Evolutionary conservation across 2,797 vertebrate genomes (phyloP).

Genomic region (Macropodus opercularis): DNA sequence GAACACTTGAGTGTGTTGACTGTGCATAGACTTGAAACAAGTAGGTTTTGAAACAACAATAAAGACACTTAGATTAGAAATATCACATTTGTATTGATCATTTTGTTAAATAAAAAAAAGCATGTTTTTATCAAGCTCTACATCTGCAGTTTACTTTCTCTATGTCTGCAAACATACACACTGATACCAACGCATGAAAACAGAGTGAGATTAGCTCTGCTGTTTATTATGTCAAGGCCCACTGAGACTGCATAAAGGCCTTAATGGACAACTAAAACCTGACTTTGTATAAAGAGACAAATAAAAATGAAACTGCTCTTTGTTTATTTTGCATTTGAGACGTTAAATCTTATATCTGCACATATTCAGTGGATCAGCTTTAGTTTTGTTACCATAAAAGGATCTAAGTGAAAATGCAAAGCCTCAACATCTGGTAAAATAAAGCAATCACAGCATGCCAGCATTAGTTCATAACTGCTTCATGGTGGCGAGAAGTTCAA

Average conservation of each 20-base stretch:
- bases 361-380: neutral
- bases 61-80: too few species aligned
- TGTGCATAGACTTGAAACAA: too few species aligned
- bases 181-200: neutral
- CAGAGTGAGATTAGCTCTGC: neutral
- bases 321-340: neutral
- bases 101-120: too few species aligned
- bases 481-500: constrained; percentile 14
- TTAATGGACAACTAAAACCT: neutral
- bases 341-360: neutral
- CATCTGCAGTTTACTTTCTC: neutral
- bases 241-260: neutral
- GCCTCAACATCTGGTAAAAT: constrained; percentile 7
- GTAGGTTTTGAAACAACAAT: too few species aligned
- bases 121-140: too few species aligned
- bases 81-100: too few species aligned
- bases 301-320: too few species aligned
- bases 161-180: neutral
- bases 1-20: too few species aligned
- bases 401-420: neutral
- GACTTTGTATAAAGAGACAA: neutral
- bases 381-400: neutral
- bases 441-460: constrained; percentile 5
- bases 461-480: constrained; percentile 9
- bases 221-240: neutral